Base-by-base conservation (phyloP, 2,888 invertebrate genomes). In the Apoderus coryli region DNA sequence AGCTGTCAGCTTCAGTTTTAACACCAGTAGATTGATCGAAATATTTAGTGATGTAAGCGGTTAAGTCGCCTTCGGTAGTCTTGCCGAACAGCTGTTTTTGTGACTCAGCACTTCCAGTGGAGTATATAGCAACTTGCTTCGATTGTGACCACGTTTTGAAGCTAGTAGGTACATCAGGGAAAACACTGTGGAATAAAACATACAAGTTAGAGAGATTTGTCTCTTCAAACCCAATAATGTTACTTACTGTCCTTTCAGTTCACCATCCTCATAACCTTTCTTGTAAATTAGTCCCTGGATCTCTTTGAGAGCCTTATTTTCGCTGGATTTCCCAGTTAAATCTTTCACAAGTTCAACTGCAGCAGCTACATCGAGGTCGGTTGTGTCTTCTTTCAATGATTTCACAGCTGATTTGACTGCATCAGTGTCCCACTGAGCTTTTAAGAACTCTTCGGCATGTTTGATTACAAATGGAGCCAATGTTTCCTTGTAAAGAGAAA, bases 211-310 rank as follows among this genome's bases (percentile, higher is more conserved):
- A 34, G 7, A 13, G 5, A 5, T 10, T 16, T 7, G 12, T 11
- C 3, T 22, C 10, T 15, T 7, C 12, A 26, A 10, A 7, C 16
- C 15, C n/a, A 10, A 24, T 6, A 6, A 24, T 9, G 5, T 24
- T 33, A 81, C 89, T 76, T 62, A 93, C 92, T 92, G 89, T 54
- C 84, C 86, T 54, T 78, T 79, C 3, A 93, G 59, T 16, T 70
- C 67, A 16, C 80, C 84, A 31, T 64, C 65, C 43, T 73, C 69
- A 52, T 88, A 93, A 3, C 85, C 93, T 43, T 76, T 70, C 47
- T 74, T 71, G 82, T 86, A 92, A 46, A 95, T 77, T 38, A 84
- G 68, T 1, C 90, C 92, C 56, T 93, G 93, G n/a, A 95, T 62
- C 28, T 72, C 69, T 55, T 93, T 93, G 37, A 95, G 61, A 4